Evolutionary conservation across 2,888 invertebrate species (phyloP), one percentile per base, ranked within the genome.

Genomic region (Chesias legatella): DNA sequence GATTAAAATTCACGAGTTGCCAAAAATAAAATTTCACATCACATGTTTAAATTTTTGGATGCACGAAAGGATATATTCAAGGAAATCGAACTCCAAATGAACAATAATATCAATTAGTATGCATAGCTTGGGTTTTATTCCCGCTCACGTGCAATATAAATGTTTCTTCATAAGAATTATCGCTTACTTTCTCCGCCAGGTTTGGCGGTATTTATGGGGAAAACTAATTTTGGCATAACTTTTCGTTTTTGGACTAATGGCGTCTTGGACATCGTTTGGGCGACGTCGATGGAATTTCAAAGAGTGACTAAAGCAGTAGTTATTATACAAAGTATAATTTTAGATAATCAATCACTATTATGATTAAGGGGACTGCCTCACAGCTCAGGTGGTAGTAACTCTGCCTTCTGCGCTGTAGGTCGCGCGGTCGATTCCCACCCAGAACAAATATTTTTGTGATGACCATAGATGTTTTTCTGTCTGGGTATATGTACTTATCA

Each of bases 171-270:
- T 71, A 73, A 76, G 74, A 73, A 63, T 67, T 68, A 79, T 78
- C 73, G 73, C 72, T 66, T 57, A 73, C 85, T 86, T 86, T 85
- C 85, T 80, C 76, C 59, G 51, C 77, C 77, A 56, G 72, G 79
- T 81, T 75, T 49, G 79, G 71, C 56, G 53, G 52, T 58, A 62
- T 70, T 70, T 62, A 61, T 57, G 62, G 53, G 51, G 56, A 65
- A 73, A 68, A 62, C 62, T 52, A 43, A 59, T 66, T 67, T 64
- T 63, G 52, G 26, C 27, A 30, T n/a, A 28, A 36, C 28, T 46
- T 46, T 11, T 10, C 27, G 33, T 27, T 38, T 26, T 33, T 9
- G 13, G 13, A 3, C 13, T 17, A 17, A 17, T 17, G 13, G 13
- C 5, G 2, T 17, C 13, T 2, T 3, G 3, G 5, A 17, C 13